phyloP scores from a whole-genome alignment of 2,113 vertebrate species.

The Zapus hudsonius region DNA sequence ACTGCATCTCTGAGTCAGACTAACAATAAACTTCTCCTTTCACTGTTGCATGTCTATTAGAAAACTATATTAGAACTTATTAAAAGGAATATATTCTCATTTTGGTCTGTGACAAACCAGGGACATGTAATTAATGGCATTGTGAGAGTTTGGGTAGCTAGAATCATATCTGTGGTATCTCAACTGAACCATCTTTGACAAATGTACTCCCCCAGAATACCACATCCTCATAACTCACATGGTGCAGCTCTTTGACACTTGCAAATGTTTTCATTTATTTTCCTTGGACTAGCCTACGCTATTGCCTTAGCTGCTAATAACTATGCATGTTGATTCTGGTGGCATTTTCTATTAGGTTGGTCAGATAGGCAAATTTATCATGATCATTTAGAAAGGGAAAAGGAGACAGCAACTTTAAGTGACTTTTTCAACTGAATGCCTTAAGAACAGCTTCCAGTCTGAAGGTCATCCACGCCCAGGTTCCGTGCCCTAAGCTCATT shows the following conservation, averaged over 20 bases:
- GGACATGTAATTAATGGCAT: not conserved
- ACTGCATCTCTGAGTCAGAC: not conserved
- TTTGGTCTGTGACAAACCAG: not conserved
- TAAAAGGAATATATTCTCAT: not conserved
- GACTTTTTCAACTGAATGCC: not conserved
- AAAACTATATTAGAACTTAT: not conserved
- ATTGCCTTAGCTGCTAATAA: not conserved
- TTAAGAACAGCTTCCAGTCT: not conserved
- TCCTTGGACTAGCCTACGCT: not conserved
- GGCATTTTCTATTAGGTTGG: not conserved
- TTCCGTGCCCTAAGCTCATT: not conserved
- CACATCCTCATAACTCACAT: not conserved
- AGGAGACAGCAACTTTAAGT: not conserved
- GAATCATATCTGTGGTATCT: not conserved
- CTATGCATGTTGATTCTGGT: not conserved
- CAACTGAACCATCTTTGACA: not conserved
- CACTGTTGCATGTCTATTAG: not conserved
- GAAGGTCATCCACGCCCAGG: not conserved
- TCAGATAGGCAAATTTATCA: not conserved
- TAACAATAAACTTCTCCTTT: not conserved
- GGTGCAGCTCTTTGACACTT: not conserved
- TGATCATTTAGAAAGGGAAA: not conserved
- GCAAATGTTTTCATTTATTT: not conserved
- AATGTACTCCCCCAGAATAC: too few relatives aligned
- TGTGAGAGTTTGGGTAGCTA: not conserved